phyloP scores from a whole-genome alignment of 64 coral and sea anemone genomes.

The Platygyra sinensis region DNA sequence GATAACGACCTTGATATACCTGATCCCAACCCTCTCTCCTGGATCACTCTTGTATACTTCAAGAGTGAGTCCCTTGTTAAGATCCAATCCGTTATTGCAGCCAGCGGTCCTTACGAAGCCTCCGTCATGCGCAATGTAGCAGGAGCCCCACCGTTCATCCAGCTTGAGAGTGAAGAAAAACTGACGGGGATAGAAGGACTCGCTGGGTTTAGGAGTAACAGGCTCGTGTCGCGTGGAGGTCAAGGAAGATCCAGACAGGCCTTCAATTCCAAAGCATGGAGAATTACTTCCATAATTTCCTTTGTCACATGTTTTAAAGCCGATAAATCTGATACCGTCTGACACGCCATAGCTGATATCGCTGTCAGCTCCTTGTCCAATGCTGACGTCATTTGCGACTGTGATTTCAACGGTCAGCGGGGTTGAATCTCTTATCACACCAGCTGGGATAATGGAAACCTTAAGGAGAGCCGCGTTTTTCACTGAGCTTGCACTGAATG shows the following conservation, averaged over 20 bases:
- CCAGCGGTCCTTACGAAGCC: background rate
- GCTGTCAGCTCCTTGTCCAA: background rate
- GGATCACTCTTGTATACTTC: background rate
- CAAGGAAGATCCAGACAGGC: background rate
- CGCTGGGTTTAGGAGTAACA: background rate
- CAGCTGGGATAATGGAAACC: constrained; percentile 1
- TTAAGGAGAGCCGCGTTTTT: background rate
- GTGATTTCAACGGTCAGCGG: constrained; percentile 26
- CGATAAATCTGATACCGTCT: constrained; percentile 16
- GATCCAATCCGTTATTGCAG: background rate
- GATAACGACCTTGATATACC: constrained; percentile 7
- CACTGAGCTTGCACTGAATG: constrained; percentile 11
- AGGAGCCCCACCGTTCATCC: constrained; percentile 5
- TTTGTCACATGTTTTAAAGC: constrained; percentile 19
- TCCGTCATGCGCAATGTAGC: constrained; percentile 17
- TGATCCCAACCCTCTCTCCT: constrained; percentile 2
- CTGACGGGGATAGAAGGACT: background rate
- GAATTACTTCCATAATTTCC: background rate
- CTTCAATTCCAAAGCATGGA: constrained; percentile 19
- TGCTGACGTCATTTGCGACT: constrained; percentile 19
- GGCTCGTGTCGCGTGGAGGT: background rate
- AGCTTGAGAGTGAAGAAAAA: constrained; percentile 12
- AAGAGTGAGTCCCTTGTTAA: background rate
- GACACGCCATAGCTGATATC: constrained; percentile 28
- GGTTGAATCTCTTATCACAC: background rate